Base-by-base conservation (phyloP, 2,797 vertebrate species). In the Lophius americanus region DNA sequence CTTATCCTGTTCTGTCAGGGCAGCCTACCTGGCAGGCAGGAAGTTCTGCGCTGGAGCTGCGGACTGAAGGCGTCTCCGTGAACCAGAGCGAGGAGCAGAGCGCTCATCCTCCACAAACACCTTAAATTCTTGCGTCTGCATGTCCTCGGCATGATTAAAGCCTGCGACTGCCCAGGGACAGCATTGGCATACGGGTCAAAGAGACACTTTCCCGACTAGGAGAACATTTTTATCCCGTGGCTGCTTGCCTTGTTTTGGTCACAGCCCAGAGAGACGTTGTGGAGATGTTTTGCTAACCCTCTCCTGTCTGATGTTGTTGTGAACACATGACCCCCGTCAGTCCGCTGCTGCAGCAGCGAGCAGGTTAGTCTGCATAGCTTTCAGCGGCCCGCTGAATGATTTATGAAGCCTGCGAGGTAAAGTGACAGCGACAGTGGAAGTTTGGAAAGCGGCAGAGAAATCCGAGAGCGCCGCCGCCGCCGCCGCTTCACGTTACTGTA, bases 21-120 rank as follows among this genome's bases (percentile, higher is more conserved):
- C 36, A 58, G 49, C 78, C 59, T 91, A 95, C 94, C 94, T 93
- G 91, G 75, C 66, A 76, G 81, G 62, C 94, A 94, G 12, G 51
- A 32, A 4, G 49, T 52, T 64, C 50, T 73, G 44, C 85, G 76
- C 43, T 58, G 52, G 48, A 68, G 7, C 55, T 82, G 71, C 43
- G 73, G 62, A 69, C 76, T 79, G 44, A 59, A 43, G 55, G 70
- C 69, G 57, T 48, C 73, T 76, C 67, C 83, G 49, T 57, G 4
- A 54, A 77, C 65, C 59, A 67, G 23, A 64, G 43, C 47, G 11
- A 75, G 46, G 14, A 73, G 50, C n/a, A 73, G 53, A 39, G 36
- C 57, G 42, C 56, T 76, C 3, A 90, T 35, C 71, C 79, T 85
- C 10, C 44, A 75, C 44, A 87, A 42, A 82, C 39, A 47, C 56